Base-by-base conservation (phyloP, 2,797 vertebrate genomes). In the Poecilia picta region DNA sequence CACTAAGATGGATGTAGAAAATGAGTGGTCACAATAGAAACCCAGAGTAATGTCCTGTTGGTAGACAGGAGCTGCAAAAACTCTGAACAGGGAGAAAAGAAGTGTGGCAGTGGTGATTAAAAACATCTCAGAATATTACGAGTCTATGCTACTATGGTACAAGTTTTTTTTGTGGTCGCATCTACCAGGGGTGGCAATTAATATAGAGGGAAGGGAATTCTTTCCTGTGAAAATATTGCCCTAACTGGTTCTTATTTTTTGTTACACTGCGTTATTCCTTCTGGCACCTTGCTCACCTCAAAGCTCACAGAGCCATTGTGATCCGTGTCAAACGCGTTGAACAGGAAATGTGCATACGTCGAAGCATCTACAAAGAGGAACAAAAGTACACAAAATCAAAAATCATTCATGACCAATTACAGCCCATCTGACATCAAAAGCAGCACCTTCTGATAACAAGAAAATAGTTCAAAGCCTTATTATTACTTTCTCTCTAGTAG, bases 241-340 rank as follows among this genome's bases (percentile, higher is more conserved):
- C 5, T 13, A 43, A 43, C 20, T 5, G 5, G 0, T 45, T 43
- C 1, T 10, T 39, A 39, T 4, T n/a, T n/a, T 71, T 71, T 2
- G 39, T 5, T n/a, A 41, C 3, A 68, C 66, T n/a, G 53, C 2
- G 10, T 49, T 18, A 66, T 18, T 31, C 36, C 39, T 66, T 23
- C 33, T 11, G 10, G 31, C 31, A 64, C n/a, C 11, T 25, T 39
- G 3, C 97, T 96, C 94, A 99, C 98, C 97, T 99, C 98, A 90
- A 99, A 99, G 95, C 97, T 99, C 94, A 99, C 97, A 91, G 97
- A 97, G 93, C 98, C 98, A 12, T 98, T 98, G 94, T 99, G 98
- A 93, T 99, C 98, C 3, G 97, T 98, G 94, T 99, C 98, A 47
- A 99, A 99, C 3, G 98, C 98, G 73, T 98, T 99, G 95, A 99